phyloP scores from a whole-genome alignment of 2,888 invertebrate genomes.

The Neoaliturus tenellus region DNA sequence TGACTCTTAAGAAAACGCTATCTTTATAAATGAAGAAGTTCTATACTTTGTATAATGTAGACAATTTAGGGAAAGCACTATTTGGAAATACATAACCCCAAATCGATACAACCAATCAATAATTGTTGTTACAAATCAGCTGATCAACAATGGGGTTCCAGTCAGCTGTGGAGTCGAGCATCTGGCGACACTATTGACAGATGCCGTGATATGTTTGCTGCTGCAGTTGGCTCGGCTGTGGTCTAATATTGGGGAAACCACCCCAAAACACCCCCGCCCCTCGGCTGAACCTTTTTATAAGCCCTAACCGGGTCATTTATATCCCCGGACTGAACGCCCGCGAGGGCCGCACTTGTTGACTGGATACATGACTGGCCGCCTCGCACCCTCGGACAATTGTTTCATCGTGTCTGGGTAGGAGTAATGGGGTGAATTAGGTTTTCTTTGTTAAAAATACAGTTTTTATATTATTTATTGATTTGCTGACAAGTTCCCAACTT shows the following conservation, averaged over 20 bases:
- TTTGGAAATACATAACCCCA: too few species aligned
- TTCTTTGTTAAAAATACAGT: background rate
- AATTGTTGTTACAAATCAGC: constrained; percentile 1
- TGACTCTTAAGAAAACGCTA: too few species aligned
- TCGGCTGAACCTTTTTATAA: constrained; percentile 57
- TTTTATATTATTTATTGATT: too few species aligned
- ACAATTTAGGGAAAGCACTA: too few species aligned
- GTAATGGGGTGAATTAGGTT: background rate
- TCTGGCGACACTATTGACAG: constrained; percentile 48
- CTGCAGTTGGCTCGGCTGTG: constrained; percentile 48
- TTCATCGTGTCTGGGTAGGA: background rate
- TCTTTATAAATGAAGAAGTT: too few species aligned
- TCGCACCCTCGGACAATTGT: background rate
- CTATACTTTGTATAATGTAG: too few species aligned
- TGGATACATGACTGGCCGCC: background rate
- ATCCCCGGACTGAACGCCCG: constrained; percentile 21
- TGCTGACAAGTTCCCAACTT: too few species aligned
- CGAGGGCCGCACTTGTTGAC: constrained; percentile 43
- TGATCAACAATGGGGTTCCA: background rate
- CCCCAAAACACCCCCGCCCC: constrained; percentile 45
- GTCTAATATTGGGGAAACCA: constrained; percentile 56
- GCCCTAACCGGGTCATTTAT: constrained; percentile 60
- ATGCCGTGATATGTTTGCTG: constrained; percentile 36
- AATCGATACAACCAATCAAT: background rate
- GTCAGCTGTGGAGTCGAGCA: constrained; percentile 14